These are phyloP conservation scores for Pogona vitticeps DNA, from an alignment of 2,113 vertebrate genomes.

Conservation along the genomic window DNA sequence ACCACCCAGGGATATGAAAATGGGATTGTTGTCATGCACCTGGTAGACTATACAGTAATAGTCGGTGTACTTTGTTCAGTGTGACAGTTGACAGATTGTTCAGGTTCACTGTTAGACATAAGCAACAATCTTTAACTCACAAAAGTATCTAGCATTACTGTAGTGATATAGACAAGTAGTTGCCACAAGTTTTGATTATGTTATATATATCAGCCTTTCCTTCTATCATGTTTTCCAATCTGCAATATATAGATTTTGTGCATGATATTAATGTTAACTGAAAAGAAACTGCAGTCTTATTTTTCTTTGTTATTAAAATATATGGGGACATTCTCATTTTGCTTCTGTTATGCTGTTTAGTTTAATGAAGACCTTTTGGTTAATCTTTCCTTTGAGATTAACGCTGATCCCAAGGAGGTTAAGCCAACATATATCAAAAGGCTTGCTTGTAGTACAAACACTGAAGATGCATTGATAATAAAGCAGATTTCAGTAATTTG, in stretches of 20 bases:
- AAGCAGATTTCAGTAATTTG: neutral
- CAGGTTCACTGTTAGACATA: neutral
- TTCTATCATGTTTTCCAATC: slow-evolving; percentile 16
- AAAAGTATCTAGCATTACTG: neutral
- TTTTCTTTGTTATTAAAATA: slow-evolving; percentile 8
- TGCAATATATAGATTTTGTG: neutral
- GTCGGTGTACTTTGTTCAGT: neutral
- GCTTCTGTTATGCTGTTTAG: neutral
- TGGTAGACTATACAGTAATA: neutral
- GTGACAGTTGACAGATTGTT: neutral
- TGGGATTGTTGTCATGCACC: neutral
- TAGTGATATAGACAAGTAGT: neutral
- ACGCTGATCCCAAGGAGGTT: neutral
- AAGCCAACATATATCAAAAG: slow-evolving; percentile 6
- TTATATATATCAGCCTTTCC: slow-evolving; percentile 19
- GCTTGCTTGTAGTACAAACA: neutral
- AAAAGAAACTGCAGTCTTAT: slow-evolving; percentile 16
- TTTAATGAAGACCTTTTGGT: slow-evolving; percentile 16
- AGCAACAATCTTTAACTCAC: neutral
- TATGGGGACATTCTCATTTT: neutral
- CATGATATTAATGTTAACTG: slow-evolving; percentile 16
- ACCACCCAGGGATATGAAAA: neutral
- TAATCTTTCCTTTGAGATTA: slow-evolving; percentile 30
- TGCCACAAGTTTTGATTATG: neutral
- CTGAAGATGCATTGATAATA: slow-evolving; percentile 11